Evolutionary conservation across 2,797 vertebrate species (phyloP).

Genomic region (Menidia menidia): DNA sequence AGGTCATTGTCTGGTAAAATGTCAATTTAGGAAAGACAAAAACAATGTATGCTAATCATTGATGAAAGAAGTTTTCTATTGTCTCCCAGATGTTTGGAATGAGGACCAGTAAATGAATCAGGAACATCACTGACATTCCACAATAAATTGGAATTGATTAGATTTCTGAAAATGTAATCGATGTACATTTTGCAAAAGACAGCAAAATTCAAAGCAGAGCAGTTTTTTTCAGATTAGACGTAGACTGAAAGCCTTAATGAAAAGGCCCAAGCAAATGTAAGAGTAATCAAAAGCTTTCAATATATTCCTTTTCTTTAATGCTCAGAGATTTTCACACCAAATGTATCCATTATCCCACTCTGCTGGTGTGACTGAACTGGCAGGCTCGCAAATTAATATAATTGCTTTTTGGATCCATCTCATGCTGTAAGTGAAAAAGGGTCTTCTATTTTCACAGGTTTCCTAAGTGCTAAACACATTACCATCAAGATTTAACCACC

Average conservation of each 20-base stretch:
- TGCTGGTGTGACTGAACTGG: conserved; percentile 52
- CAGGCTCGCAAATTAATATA: conserved; percentile 56
- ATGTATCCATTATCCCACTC: conserved; percentile 61
- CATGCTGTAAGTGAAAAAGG: conserved; percentile 49
- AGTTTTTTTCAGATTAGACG: conserved; percentile 21
- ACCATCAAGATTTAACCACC: conserved; percentile 58
- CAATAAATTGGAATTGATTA: conserved; percentile 23
- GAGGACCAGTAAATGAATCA: conserved; percentile 10
- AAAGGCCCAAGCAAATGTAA: conserved; percentile 44
- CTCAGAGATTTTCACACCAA: conserved; percentile 57
- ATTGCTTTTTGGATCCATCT: conserved; percentile 59
- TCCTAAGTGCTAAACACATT: conserved; percentile 61
- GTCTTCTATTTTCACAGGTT: conserved; percentile 51
- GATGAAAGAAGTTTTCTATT: conserved; percentile 40
- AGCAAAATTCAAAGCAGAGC: conserved; percentile 26
- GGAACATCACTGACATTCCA: conserved; percentile 3
- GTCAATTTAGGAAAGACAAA: conserved; percentile 35
- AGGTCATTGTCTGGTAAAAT: conserved; percentile 43
- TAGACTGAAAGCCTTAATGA: conserved; percentile 40
- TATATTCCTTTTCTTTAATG: conserved; percentile 41
- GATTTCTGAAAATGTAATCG: conserved; percentile 42
- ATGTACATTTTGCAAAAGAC: conserved; percentile 33
- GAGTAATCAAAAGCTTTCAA: conserved; percentile 58
- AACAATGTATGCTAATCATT: conserved; percentile 33
- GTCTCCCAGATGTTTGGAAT: conserved; percentile 7